Evolutionary conservation across 2,888 invertebrate genomes (phyloP).

Genomic region (Caenorhabditis sp.): DNA sequence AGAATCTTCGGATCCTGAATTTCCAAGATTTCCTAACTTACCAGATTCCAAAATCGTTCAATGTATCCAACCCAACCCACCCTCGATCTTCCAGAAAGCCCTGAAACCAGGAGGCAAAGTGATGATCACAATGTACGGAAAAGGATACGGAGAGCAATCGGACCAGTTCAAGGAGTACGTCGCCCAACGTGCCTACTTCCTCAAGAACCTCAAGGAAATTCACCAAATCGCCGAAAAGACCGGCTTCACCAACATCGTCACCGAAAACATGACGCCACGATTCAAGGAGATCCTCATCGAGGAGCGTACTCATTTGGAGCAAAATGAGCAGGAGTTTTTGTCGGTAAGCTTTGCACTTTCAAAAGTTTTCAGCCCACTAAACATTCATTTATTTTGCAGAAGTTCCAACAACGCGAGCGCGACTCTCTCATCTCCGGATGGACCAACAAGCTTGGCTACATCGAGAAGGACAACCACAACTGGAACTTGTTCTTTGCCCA

Average conservation of each 20-base stretch:
- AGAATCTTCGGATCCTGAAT: too few species aligned
- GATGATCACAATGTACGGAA: constrained; percentile 86
- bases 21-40: too few species aligned
- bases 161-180: constrained; percentile 84
- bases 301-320: constrained; percentile 84
- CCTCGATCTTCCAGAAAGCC: constrained; percentile 84
- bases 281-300: constrained; percentile 85
- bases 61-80: too few species aligned
- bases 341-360: constrained; percentile 70
- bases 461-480: constrained; percentile 84
- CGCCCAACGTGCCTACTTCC: constrained; percentile 85
- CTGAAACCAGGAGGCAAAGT: constrained; percentile 86
- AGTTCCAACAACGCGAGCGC: constrained; percentile 85
- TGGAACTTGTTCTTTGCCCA: constrained; percentile 84
- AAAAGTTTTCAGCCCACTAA: too few species aligned
- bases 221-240: constrained; percentile 84
- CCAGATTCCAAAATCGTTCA: too few species aligned
- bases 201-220: constrained; percentile 84
- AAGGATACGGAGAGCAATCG: constrained; percentile 85
- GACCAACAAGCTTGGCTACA: constrained; percentile 84
- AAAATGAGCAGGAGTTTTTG: constrained; percentile 85
- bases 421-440: constrained; percentile 85
- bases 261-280: constrained; percentile 85
- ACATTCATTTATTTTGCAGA: constrained; percentile 80
- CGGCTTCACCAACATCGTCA: constrained; percentile 85